Evolutionary conservation across 2,888 invertebrate species (phyloP), one percentile per base, ranked within the genome.

Genomic region (Mimachlamys varia): DNA sequence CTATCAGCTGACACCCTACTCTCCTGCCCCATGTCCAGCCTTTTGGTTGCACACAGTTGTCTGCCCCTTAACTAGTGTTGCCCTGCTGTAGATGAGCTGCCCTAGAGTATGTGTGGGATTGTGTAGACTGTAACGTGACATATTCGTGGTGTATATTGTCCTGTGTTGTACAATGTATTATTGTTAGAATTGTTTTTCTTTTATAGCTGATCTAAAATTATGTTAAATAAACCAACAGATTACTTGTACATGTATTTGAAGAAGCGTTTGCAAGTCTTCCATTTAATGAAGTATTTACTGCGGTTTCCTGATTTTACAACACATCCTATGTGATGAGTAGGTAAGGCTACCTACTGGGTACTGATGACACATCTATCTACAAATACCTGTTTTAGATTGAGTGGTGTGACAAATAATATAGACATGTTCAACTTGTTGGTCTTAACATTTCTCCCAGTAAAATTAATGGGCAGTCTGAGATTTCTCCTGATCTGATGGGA

Each of bases 21-120:
- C 13, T 2, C 76, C 17, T 76, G 76, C 76, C 76, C 76, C 33
- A 76, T 76, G 76, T 33, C 22, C 76, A 76, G 76, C 76, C 27
- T 33, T 76, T 58, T 58, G 58, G 58, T 58, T 58, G 58, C 58
- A 58, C 58, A 58, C 22, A 58, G 58, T 58, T 58, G 58, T 33
- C 12, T 76, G 33, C 76, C 33, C n/a, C 27, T 33, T 5, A 76
- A 76, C 33, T 33, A 76, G 33, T 76, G 22, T 76, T 22, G 76
- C 2, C 27, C 27, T 12, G 22, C 76, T 76, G 76, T 76, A 33
- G 5, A 76, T 27, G 4, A 76, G 17, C 62, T 76, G 50, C 50
- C 15, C 53, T 53, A 53, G 53, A 22, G 27, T 33, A 76, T 76
- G 76, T 33, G 12, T 76, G 33, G 12, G 27, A 22, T 76, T n/a